Evolutionary conservation across 2,888 invertebrate species (phyloP), one percentile per base, ranked within the genome.

Genomic region (Polydrusus cervinus): DNA sequence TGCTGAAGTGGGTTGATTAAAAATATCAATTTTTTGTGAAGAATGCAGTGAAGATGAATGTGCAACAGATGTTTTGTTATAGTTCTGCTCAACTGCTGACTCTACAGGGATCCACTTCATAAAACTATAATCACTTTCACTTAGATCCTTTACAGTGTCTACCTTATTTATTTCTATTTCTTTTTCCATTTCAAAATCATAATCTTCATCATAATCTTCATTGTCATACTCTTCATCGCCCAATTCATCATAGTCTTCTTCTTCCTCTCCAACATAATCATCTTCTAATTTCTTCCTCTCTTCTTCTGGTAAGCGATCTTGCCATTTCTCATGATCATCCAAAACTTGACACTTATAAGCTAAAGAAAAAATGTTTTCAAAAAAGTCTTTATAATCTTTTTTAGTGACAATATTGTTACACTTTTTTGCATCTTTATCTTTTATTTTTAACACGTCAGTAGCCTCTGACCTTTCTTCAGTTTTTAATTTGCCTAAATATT

Each of bases 331-430:
- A 14, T 73, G 75, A 25, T 66, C 66, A 11, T 79, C 71, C 30
- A 80, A 77, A 5, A 82, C 76, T 60, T 83, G 83, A 49, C 78
- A 82, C 69, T 84, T 79, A 77, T 83, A 86, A 49, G 82, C 85
- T 40, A 81, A 60, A 60, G 78, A 67, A 77, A 86, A 85, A 55
- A 86, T 80, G 78, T 84, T 79, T 74, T 85, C 84, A 9, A 82
- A 62, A 57, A 80, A 72, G 43, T 66, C 49, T 20, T 38, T 9
- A 18, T 68, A 53, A 14, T 55, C 62, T 62, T 73, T 61, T 16
- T 13, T 38, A 43, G 66, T 45, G n/a, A 11, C 62, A 40, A 40
- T 40, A 61, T 13, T 51, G 9, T n/a, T 65, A 9, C 51, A 18
- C 43, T 55, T 62, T 10, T 49, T 66, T 13, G 53, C 9, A 64